These are phyloP conservation scores for Lysiphlebus fabarum DNA, from an alignment of 1,140 invertebrate species.

Conservation along the genomic window DNA sequence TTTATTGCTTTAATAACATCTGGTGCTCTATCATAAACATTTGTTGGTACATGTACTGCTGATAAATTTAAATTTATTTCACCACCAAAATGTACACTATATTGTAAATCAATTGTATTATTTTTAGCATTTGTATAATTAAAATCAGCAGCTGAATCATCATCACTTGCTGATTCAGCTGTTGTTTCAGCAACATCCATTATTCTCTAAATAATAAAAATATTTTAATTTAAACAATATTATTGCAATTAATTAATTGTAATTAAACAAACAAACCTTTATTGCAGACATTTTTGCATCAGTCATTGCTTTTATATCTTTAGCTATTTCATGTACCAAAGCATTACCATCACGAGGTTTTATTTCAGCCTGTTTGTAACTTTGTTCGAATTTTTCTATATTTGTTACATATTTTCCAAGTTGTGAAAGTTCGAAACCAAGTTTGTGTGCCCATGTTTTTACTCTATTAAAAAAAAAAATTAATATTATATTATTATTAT, in stretches of 20 bases:
- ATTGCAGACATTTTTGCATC: slow-evolving; percentile 80
- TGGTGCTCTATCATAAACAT: slow-evolving; percentile 79
- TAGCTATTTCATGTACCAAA: slow-evolving; percentile 72
- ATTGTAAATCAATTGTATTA: slow-evolving; percentile 59
- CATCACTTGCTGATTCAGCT: slow-evolving; percentile 60
- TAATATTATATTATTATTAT: not conserved
- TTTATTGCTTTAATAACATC: slow-evolving; percentile 47
- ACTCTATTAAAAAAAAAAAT: slow-evolving; percentile 54
- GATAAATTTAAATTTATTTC: slow-evolving; percentile 80
- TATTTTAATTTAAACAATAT: not conserved
- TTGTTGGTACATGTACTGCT: slow-evolving; percentile 92
- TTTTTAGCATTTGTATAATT: slow-evolving; percentile 74
- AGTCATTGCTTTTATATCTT: slow-evolving; percentile 79
- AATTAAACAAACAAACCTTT: slow-evolving; percentile 52
- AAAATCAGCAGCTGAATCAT: slow-evolving; percentile 63
- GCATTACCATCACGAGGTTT: slow-evolving; percentile 67
- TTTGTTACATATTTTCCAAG: slow-evolving; percentile 71
- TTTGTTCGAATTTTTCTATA: slow-evolving; percentile 70
- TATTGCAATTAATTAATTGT: not conserved
- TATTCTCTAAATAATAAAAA: slow-evolving; percentile 59
- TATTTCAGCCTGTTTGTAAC: slow-evolving; percentile 71
- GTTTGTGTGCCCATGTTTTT: slow-evolving; percentile 68
- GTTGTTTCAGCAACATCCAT: slow-evolving; percentile 78
- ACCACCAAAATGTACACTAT: slow-evolving; percentile 75
- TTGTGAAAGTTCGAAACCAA: slow-evolving; percentile 68